A percentile compares a stretch with the other conserved stretches of the same genome.
phyloP scores from a whole-genome alignment of 1,140 invertebrate species.

The Ceratoteleas bidentatus region DNA sequence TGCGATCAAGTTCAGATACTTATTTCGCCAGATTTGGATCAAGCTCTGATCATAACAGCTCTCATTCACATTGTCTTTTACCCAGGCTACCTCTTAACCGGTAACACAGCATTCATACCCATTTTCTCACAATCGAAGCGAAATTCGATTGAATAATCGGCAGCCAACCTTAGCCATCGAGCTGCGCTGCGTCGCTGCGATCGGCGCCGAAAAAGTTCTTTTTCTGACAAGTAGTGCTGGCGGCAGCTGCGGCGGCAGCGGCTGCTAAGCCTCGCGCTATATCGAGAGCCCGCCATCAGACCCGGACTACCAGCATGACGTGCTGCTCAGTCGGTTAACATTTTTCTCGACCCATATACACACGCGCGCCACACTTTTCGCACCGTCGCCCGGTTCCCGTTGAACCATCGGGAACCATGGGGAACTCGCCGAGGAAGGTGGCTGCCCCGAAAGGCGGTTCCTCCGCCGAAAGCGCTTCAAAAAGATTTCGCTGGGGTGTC shows the following conservation, averaged over 20 bases:
- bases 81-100: too few species aligned
- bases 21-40: too few species aligned
- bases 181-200: slow-evolving; percentile 32
- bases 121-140: too few species aligned
- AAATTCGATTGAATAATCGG: too few species aligned
- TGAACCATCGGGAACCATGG: slow-evolving; percentile 69
- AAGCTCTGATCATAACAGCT: too few species aligned
- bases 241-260: slow-evolving; percentile 44
- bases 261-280: slow-evolving; percentile 72
- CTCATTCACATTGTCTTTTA: too few species aligned
- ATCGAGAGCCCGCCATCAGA: slow-evolving; percentile 68
- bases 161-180: too few species aligned
- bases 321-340: slow-evolving; percentile 20
- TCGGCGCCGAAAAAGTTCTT: slow-evolving; percentile 48
- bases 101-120: too few species aligned
- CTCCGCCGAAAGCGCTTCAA: slow-evolving; percentile 47
- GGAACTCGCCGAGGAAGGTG: slow-evolving; percentile 76
- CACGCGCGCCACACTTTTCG: slow-evolving; percentile 8
- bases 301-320: slow-evolving; percentile 32
- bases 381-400: slow-evolving; percentile 4
- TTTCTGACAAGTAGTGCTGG: slow-evolving; percentile 46
- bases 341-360: slow-evolving; percentile 23
- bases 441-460: slow-evolving; percentile 63
- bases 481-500: slow-evolving; percentile 74
- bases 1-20: too few species aligned